These are phyloP conservation scores for Selene dorsalis DNA, from an alignment of 2,797 vertebrate genomes.

Conservation along the genomic window DNA sequence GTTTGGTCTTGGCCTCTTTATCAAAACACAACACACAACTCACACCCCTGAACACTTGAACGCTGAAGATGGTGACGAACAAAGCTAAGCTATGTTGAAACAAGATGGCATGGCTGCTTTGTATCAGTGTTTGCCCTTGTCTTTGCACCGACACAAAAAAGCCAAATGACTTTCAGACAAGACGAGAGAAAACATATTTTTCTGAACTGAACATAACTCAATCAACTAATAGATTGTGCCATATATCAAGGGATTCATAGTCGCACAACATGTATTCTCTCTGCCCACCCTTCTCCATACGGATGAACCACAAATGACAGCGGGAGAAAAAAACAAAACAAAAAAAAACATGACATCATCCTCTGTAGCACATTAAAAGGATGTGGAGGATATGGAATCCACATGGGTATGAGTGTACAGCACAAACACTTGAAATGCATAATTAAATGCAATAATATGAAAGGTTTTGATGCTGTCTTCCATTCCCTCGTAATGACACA, in stretches of 20 bases:
- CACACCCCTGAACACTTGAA: too few relatives aligned
- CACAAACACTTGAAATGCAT: constrained; percentile 38
- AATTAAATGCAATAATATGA: constrained; percentile 61
- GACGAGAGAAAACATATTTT: background rate
- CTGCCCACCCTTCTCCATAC: too few relatives aligned
- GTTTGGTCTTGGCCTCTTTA: too few relatives aligned
- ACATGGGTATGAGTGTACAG: background rate
- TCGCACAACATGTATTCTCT: background rate
- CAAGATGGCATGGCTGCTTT: too few relatives aligned
- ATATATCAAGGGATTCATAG: background rate
- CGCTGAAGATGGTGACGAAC: too few relatives aligned
- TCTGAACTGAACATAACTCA: too few relatives aligned
- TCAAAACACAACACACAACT: too few relatives aligned
- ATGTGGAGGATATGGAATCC: constrained; percentile 7
- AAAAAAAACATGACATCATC: constrained; percentile 2
- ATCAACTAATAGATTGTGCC: background rate
- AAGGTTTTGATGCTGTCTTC: constrained; percentile 43
- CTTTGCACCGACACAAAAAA: too few relatives aligned
- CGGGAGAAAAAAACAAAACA: background rate
- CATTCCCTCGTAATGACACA: constrained; percentile 39
- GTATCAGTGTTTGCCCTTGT: too few relatives aligned
- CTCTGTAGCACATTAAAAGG: constrained; percentile 16
- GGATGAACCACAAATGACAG: background rate
- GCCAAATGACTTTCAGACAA: background rate
- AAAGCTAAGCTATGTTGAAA: too few relatives aligned